Conservation (phyloP, 2,888 invertebrate species). For the Rotaria macrura region DNA sequence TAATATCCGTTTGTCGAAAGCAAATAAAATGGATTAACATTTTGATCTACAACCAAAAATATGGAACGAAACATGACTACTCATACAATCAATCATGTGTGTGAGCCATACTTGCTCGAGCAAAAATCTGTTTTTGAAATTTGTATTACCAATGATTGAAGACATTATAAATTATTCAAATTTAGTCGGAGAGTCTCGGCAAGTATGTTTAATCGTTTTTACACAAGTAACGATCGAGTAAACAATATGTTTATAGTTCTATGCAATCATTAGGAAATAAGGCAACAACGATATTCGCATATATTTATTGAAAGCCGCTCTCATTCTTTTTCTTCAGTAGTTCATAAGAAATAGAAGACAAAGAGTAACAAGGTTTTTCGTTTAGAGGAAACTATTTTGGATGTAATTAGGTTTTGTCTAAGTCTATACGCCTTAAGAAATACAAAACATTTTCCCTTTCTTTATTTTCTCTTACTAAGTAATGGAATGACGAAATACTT, state of each 20-base stretch:
- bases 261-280: too few species aligned
- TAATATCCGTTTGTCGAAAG: not conserved
- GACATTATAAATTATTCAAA: not conserved
- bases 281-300: too few species aligned
- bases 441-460: not conserved
- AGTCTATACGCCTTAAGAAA: not conserved
- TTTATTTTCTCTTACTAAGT: not conserved
- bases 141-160: not conserved
- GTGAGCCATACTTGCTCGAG: not conserved
- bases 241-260: not conserved
- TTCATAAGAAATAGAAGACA: not conserved
- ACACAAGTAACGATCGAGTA: not conserved
- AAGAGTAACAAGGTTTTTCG: not conserved
- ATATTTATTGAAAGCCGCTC: too few species aligned
- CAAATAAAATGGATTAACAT: not conserved
- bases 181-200: not conserved
- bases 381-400: not conserved
- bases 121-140: not conserved
- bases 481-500: not conserved
- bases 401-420: not conserved
- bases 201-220: not conserved
- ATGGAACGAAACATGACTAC: not conserved
- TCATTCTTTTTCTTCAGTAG: not conserved
- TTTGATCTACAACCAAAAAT: not conserved
- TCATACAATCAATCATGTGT: not conserved